These are phyloP conservation scores for Temnothorax rugatulus DNA, from an alignment of 2,888 invertebrate species.

Conservation along the genomic window DNA sequence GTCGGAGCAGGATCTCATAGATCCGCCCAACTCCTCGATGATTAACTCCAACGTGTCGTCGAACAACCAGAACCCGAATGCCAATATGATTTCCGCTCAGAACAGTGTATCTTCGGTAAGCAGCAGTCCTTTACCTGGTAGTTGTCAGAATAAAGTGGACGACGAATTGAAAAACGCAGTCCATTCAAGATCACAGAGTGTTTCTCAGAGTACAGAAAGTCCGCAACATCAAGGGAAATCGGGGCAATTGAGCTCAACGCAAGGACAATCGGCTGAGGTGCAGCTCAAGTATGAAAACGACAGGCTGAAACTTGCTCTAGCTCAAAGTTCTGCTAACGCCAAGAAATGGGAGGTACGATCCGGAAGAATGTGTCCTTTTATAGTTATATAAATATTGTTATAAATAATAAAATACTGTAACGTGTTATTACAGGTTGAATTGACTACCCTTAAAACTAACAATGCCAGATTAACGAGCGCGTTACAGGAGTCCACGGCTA, in stretches of 20 bases:
- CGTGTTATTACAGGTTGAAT: conserved; percentile 89
- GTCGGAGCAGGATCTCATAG: conserved; percentile 86
- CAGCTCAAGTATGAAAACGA: conserved; percentile 99
- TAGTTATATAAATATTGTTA: not conserved
- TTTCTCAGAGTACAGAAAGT: conserved; percentile 87
- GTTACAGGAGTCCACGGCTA: conserved; percentile 97
- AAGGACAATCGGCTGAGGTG: conserved; percentile 89
- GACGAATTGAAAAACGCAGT: conserved; percentile 84
- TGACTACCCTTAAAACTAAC: conserved; percentile 98
- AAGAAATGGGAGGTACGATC: conserved; percentile 96
- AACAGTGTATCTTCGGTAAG: conserved; percentile 85
- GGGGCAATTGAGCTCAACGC: conserved; percentile 78
- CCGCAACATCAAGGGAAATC: conserved; percentile 89
- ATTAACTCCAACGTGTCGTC: conserved; percentile 85
- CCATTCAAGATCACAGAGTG: conserved; percentile 84
- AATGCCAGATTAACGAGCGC: conserved; percentile 98
- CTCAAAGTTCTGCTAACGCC: conserved; percentile 98
- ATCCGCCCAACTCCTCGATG: conserved; percentile 87
- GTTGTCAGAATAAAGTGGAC: conserved; percentile 83
- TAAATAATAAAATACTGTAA: not conserved
- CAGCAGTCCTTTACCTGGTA: conserved; percentile 84
- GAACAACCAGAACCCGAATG: conserved; percentile 84
- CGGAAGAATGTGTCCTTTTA: not conserved
- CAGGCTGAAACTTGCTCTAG: conserved; percentile 96
- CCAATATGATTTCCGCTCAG: conserved; percentile 85